Base-by-base conservation (phyloP, 2,888 invertebrate genomes). In the Leptinotarsa rubiginosa region DNA sequence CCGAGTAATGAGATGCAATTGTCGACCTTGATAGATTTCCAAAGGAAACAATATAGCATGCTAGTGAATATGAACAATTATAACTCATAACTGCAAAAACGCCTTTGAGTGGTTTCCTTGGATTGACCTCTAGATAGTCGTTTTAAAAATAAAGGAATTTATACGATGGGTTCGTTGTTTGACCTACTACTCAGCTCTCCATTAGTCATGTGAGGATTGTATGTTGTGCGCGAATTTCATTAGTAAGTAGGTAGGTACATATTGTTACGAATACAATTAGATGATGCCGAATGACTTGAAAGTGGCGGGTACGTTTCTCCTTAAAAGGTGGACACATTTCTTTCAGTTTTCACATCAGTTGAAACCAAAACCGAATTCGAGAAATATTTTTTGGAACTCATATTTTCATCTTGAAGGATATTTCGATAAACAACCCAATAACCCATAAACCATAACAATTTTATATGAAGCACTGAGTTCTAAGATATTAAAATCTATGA, bases 171-270 rank as follows among this genome's bases (percentile, higher is more conserved):
- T 62, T 62, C 41, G 62, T 41, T 5, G 62, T 31, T 15, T 62
- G 62, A 62, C 62, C 62, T 62, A 62, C 62, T 62, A 62, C 41
- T 12, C 41, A 62, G 62, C 62, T 62, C 62, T 31, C 62, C 16
- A 62, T 62, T 56, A 56, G 56, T 62, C 62, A 41, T 41, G n/a
- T 41, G 41, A 16, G 18, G 16, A 31, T 62, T 18, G 31, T 62
- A n/a, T 16, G 16, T 16, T 62, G 62, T n/a, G n/a, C 18, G 31
- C 31, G 62, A 18, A 62, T 31, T 31, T 62, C 4, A 41, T 16
- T 7, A 41, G 62, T 31, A 41, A 62, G 31, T 31, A 31, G 31
- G 31, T 31, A 31, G 31, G 31, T 31, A 31, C 31, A 31, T 31
- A 25, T 22, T 18, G 20, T 56, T 15, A 15, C 1, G 56, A 22